phyloP scores from a whole-genome alignment of 2,113 vertebrate species.

The Myodes glareolus region DNA sequence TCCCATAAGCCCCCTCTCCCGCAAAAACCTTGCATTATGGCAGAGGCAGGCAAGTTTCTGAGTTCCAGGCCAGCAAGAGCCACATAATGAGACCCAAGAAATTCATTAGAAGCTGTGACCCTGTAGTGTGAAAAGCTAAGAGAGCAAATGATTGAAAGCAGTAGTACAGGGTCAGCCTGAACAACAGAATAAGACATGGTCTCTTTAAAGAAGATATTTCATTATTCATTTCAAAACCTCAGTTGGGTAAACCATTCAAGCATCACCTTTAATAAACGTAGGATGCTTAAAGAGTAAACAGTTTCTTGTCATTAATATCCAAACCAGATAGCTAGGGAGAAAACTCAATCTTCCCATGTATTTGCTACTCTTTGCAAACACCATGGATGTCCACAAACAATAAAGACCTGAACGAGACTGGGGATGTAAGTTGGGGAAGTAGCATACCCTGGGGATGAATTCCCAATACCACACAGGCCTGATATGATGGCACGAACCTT shows the following conservation, averaged over 20 bases:
- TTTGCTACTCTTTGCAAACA: neutral
- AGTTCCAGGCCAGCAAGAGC: neutral
- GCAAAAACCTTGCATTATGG: neutral
- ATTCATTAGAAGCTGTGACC: neutral
- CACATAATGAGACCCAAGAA: neutral
- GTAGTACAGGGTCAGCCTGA: neutral
- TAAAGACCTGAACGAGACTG: neutral
- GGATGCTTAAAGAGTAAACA: slow-evolving; percentile 60
- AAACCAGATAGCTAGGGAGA: neutral
- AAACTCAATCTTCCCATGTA: neutral
- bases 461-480: neutral
- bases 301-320: slow-evolving; percentile 12
- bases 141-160: neutral
- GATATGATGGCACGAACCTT: neutral
- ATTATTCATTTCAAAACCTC: neutral
- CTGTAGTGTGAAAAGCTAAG: neutral
- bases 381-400: neutral
- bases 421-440: neutral
- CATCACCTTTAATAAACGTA: slow-evolving; percentile 42
- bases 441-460: neutral
- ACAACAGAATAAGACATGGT: neutral
- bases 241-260: slow-evolving; percentile 29
- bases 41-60: neutral
- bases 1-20: no score
- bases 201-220: neutral